Evolutionary conservation across 2,888 invertebrate genomes (phyloP).

Genomic region (Taenaris catops): DNA sequence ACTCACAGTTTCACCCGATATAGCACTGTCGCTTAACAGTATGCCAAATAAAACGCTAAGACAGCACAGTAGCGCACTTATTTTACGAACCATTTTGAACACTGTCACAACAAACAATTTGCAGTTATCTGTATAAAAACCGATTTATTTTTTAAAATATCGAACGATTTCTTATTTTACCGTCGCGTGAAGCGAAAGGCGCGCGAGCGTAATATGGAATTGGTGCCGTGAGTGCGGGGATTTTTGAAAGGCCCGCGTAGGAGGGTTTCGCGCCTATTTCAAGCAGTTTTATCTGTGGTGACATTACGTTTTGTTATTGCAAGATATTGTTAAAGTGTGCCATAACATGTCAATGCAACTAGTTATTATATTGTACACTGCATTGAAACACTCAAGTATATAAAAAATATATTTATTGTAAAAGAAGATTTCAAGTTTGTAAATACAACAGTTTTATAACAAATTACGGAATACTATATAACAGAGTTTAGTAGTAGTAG

Average conservation of each 20-base stretch:
- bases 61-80: conserved; percentile 64
- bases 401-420: too few species aligned
- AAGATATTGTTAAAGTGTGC: conserved; percentile 2
- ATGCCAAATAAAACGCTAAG: conserved; percentile 59
- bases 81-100: conserved; percentile 61
- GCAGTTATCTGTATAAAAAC: too few species aligned
- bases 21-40: conserved; percentile 63
- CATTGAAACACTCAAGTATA: too few species aligned
- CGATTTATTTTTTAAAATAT: conserved; percentile 20
- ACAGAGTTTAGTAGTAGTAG: too few species aligned
- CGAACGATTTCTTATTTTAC: conserved; percentile 23
- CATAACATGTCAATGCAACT: too few species aligned
- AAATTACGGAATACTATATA: too few species aligned
- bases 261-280: conserved; percentile 71
- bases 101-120: conserved; percentile 19
- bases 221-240: conserved; percentile 52
- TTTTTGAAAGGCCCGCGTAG: conserved; percentile 79
- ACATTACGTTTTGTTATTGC: conserved; percentile 52
- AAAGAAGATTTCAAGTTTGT: too few species aligned
- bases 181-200: conserved; percentile 57
- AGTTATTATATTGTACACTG: too few species aligned
- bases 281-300: conserved; percentile 21
- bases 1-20: conserved; percentile 67
- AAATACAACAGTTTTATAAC: too few species aligned
- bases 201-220: conserved; percentile 56